These are phyloP conservation scores for Porites lutea DNA, from an alignment of 64 coral and sea anemone genomes.

Conservation along the genomic window DNA sequence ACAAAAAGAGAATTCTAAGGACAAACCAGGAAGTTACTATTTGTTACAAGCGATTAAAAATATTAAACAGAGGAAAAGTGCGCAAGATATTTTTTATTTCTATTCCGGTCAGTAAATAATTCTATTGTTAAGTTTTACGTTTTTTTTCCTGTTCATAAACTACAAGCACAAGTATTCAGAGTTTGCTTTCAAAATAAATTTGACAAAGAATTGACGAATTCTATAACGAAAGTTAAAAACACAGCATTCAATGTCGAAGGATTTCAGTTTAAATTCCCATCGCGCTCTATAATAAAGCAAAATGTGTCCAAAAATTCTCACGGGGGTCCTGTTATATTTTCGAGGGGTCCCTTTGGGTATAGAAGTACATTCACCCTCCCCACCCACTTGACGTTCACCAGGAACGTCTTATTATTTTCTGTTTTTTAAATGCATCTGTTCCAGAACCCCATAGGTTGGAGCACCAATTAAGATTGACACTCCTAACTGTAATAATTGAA, in stretches of 20 bases:
- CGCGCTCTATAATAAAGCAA: not conserved
- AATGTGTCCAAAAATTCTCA: constrained; percentile 6
- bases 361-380: not conserved
- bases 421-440: not conserved
- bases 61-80: too few species aligned
- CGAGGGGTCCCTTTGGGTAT: not conserved
- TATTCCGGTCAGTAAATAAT: too few species aligned
- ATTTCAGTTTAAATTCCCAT: constrained; percentile 6
- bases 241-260: not conserved
- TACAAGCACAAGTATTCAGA: too few species aligned
- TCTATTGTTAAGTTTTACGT: too few species aligned
- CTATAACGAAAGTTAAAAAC: too few species aligned
- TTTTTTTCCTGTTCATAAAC: too few species aligned
- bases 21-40: too few species aligned
- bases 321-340: not conserved
- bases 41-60: too few species aligned
- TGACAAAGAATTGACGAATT: not conserved
- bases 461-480: not conserved
- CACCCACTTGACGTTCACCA: constrained; percentile 24
- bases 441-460: not conserved
- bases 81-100: too few species aligned
- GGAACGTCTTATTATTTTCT: constrained; percentile 21
- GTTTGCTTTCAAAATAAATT: not conserved
- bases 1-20: too few species aligned
- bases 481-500: not conserved